Evolutionary conservation across 30 jellyfish, hydroid and myxozoan genomes (phyloP), one percentile per base, ranked within the genome.

Genomic region (Hydractinia echinata): DNA sequence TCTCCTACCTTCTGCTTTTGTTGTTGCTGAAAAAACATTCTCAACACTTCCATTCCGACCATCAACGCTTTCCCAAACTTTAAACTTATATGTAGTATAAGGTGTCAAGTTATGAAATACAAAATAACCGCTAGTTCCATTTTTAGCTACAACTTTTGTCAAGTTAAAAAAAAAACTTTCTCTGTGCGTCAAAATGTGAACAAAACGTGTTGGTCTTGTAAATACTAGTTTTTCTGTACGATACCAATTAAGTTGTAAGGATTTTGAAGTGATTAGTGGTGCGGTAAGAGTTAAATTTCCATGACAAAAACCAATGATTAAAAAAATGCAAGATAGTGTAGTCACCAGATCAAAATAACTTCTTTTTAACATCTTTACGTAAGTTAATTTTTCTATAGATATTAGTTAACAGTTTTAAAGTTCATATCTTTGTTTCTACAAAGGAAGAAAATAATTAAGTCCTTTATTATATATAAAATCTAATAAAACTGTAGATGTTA

Each of bases 1-100:
- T 13, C 8, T 67, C 81, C 14, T 48, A 89, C 97, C 93, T 79
- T 85, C 95, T 71, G 84, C 92, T 6, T 48, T 58, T 39, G 97
- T 89, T 15, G 84, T 79, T 7, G 84, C 88, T 64, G 62, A 72
- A 7, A 81, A 61, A 10, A 53, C 58, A 44, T 69, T 66, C 7
- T 84, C 66, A 30, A 62, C 77, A 20, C 84, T 83, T 4, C 87
- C 92, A 88, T 88, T 76, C 56, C 95, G 95, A 6, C 11, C 67
- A 4, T 71, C 80, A n/a, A 88, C 73, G 5, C 89, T 55, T 71
- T 89, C 95, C 61, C 89, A 68, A 8, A 85, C 97, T 14, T 76
- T 77, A 53, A 89, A 64, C 10, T 64, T 82, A 51, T 89, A 89
- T 5, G 53, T 73, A 70, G 88, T 73, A 72, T 72, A 85, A 53